Percentiles rank a stretch among this genome's conserved stretches.
phyloP scores from a whole-genome alignment of 2,113 vertebrate genomes.

The Burhinus bistriatus region DNA sequence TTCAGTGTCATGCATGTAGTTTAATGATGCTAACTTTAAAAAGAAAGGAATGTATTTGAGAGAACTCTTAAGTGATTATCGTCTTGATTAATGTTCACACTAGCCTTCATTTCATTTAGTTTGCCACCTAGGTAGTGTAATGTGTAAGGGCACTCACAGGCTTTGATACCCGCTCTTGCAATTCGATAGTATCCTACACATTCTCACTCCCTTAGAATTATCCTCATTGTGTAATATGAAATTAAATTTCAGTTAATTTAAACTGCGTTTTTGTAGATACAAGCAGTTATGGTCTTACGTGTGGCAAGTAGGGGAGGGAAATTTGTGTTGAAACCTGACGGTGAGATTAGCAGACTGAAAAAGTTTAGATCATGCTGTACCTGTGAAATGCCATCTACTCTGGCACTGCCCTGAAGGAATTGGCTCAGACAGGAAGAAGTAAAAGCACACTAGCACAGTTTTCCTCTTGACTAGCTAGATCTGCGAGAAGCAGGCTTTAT shows the following conservation, averaged over 20 bases:
- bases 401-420: neutral
- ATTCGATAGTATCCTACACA: neutral
- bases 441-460: neutral
- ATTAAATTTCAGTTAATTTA: neutral
- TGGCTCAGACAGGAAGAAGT: neutral
- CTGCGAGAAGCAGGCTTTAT: neutral
- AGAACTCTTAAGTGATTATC: neutral
- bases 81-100: neutral
- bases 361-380: neutral
- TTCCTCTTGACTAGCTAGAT: neutral
- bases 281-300: neutral
- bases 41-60: neutral
- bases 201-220: neutral
- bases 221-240: neutral
- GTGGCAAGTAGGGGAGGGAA: neutral
- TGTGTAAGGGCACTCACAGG: neutral
- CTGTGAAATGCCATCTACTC: slow-evolving; percentile 14
- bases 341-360: neutral
- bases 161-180: neutral
- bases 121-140: neutral
- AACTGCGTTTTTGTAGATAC: neutral
- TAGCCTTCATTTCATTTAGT: neutral
- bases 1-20: neutral
- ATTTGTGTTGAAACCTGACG: neutral
- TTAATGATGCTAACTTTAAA: neutral